phyloP scores from a whole-genome alignment of 2,113 vertebrate species.

The Opisthocomus hoazin region DNA sequence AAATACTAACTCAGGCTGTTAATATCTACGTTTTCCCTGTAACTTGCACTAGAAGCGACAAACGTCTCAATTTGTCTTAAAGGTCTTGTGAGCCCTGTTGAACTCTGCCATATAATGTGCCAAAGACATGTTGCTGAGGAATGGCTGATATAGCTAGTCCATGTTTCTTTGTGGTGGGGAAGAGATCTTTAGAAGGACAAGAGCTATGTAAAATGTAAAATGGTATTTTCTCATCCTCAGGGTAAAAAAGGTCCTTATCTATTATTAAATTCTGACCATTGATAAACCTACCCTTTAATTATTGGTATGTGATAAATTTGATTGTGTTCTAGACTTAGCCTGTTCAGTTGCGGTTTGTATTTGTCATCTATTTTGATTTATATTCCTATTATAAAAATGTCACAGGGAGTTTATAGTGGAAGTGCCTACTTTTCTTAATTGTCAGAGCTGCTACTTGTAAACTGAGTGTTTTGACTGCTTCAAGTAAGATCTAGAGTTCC shows the following conservation, averaged over 20 bases:
- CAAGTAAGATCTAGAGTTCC: not conserved
- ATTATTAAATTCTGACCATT: not conserved
- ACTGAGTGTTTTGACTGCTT: not conserved
- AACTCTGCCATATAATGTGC: not conserved
- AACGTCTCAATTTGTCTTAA: not conserved
- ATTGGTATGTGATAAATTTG: not conserved
- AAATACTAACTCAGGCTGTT: not conserved
- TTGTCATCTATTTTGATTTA: not conserved
- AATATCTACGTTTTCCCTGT: not conserved
- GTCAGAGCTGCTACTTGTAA: not conserved
- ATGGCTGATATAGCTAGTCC: not conserved
- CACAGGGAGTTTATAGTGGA: not conserved
- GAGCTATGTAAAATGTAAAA: not conserved
- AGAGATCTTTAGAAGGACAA: not conserved
- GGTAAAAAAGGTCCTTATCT: not conserved
- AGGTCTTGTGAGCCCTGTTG: not conserved
- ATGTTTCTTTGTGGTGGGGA: not conserved
- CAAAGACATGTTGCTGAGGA: not conserved
- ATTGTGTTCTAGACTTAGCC: not conserved
- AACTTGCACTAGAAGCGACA: not conserved
- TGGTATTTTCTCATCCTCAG: not conserved
- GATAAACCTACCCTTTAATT: not conserved
- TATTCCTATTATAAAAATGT: not conserved
- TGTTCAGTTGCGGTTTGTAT: not conserved
- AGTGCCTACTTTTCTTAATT: not conserved